Base-by-base conservation (phyloP, 2,888 invertebrate species). In the Esperia sulphurella region DNA sequence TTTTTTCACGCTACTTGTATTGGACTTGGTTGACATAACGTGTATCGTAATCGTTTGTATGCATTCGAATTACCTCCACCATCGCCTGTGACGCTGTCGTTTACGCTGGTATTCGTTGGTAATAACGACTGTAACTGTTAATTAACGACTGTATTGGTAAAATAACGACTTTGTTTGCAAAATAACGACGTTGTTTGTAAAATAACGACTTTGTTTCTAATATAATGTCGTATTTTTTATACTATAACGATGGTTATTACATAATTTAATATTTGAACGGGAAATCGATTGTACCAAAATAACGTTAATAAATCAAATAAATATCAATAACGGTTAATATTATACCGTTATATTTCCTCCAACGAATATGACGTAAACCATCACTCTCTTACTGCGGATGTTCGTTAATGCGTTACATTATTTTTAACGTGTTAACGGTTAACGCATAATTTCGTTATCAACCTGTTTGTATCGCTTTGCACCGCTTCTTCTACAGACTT, bases 1-100 rank as follows among this genome's bases (percentile, higher is more conserved):
- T 76, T 77, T 82, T 80, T 82, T 71, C 83, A 83, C 78, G 83
- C 82, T 58, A 71, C 83, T 73, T 59, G 61, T 59, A 58, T 58
- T 68, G 83, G 85, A 85, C 69, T 74, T 75, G 75, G 71, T 71
- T 69, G 64, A 71, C 65, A 35, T 31, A 74, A 61, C 64, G 60
- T 74, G 62, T 77, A 72, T 35, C 35, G 33, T 33, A 33, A 33
- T 81, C 85, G 87, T 88, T 83, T 77, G 83, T 85, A 84, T 78
- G 69, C 71, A 65, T 75, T 53, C 43, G 49, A 49, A 53, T 53
- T 49, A 40, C n/a, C 52, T 50, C 53, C 53, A 43, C 69, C 38
- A 65, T 71, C 57, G 41, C 33, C 0, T 61, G 50, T 62, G 62
- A 53, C 52, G 55, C 57, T 64, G 52, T 53, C 44, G 51, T 72